A percentile compares a stretch with the other conserved stretches of the same genome.
These are phyloP conservation scores for Bombus confusus DNA, from an alignment of 1,140 invertebrate genomes.

Conservation along the genomic window DNA sequence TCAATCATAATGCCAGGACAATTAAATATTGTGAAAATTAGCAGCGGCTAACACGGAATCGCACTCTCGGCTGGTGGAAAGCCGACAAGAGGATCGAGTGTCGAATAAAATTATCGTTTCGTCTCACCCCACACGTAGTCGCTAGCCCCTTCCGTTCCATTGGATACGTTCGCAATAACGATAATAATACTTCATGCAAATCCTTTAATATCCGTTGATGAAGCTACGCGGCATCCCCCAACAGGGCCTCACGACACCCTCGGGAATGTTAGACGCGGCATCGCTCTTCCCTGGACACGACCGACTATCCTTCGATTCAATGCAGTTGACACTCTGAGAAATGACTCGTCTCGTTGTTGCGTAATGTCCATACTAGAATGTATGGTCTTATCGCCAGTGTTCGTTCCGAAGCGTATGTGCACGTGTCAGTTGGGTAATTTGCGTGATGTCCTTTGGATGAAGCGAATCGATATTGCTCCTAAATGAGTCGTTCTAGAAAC, in stretches of 20 bases:
- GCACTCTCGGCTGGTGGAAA: conserved; percentile 60
- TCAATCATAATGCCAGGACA: conserved; percentile 46
- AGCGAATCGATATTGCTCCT: too few species aligned
- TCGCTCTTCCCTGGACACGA: conserved; percentile 72
- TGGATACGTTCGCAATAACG: conserved; percentile 74
- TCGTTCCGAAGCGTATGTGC: neutral
- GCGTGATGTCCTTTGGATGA: neutral
- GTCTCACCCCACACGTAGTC: neutral
- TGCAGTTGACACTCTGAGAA: conserved; percentile 82
- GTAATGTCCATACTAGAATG: conserved; percentile 75
- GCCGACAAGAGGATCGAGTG: conserved; percentile 63
- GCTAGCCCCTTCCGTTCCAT: conserved; percentile 30
- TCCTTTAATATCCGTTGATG: conserved; percentile 82
- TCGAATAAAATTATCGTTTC: conserved; percentile 69
- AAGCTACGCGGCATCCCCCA: conserved; percentile 72
- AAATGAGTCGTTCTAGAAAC: too few species aligned
- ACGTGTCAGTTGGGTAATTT: neutral
- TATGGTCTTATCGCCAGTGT: conserved; percentile 41
- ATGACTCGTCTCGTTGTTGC: conserved; percentile 78
- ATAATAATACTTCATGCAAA: conserved; percentile 82
- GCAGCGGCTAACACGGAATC: conserved; percentile 63
- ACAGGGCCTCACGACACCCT: conserved; percentile 74
- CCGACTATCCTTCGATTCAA: conserved; percentile 76
- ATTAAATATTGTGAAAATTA: conserved; percentile 56
- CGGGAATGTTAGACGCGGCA: conserved; percentile 73